Evolutionary conservation across 2,113 vertebrate genomes (phyloP), one percentile per base, ranked within the genome.

Genomic region (Hippoglossus stenolepis): DNA sequence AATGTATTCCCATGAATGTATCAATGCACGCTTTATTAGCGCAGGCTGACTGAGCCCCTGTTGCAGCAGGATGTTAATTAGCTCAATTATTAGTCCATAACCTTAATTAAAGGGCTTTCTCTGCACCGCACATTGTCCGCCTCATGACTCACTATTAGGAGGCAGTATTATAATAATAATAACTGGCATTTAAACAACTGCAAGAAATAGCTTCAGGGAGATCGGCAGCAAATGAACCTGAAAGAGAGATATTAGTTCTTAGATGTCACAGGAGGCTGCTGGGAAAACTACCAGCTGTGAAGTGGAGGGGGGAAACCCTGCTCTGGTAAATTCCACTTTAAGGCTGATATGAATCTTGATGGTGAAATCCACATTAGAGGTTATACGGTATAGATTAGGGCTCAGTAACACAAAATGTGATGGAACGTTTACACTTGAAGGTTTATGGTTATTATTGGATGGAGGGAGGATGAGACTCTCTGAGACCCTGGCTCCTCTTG

Each of bases 171-270:
- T 13, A 10, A 43, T 18, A 18, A 49, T 75, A 82, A 83, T 70
- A 80, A 87, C 70, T 66, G 70, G 20, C 54, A 13, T 89, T 87
- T 83, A 71, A 80, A 85, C 65, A 54, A 73, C 70, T 72, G 54
- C 9, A n/a, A 74, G 71, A 84, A 74, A 28, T 43, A 72, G 69
- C 82, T 88, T 81, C 31, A 18, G 71, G 81, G 82, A 70, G 73
- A 84, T 71, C 64, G 67, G 71, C 70, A 76, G 77, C 68, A 81
- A 85, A 89, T 88, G 66, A 86, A 87, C 82, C 76, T 79, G 66
- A 84, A 80, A 85, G 60, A 67, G 71, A 83, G 80, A 84, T 76
- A 79, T 81, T 80, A 82, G 72, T 83, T 67, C 74, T 83, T 65
- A 70, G 68, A 76, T 83, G 77, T 72, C 73, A 43, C 65, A 75